A percentile compares a stretch with the other conserved stretches of the same genome.
These are phyloP conservation scores for Mobula hypostoma DNA, from an alignment of 2,113 vertebrate genomes.

Conservation along the genomic window DNA sequence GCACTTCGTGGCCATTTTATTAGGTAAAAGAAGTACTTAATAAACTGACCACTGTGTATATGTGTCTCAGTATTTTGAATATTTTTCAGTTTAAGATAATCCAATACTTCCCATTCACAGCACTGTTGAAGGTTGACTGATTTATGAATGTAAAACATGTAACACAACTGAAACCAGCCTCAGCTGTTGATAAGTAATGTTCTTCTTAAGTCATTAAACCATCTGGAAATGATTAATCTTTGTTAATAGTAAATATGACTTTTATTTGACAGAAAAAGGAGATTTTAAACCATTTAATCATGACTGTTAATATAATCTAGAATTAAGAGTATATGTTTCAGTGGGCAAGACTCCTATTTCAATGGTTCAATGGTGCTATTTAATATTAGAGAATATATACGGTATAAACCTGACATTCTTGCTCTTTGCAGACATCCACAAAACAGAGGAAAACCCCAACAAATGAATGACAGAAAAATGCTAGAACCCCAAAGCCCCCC, in stretches of 20 bases:
- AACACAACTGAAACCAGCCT: not conserved
- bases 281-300: not conserved
- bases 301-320: no score
- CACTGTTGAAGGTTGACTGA: not conserved
- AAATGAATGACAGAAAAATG: no score
- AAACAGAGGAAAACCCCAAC: no score
- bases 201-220: not conserved
- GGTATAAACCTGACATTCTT: no score
- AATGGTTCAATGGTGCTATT: no score
- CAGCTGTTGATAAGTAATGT: not conserved
- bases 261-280: not conserved
- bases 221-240: not conserved
- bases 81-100: not conserved
- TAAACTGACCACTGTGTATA: not conserved
- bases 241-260: not conserved
- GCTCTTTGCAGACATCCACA: no score
- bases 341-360: not conserved
- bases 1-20: no score
- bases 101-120: not conserved
- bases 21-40: no score
- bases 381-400: no score
- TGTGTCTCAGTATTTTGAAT: not conserved
- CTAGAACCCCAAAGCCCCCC: no score
- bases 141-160: conserved; percentile 3
- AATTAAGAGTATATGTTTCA: not conserved